Base-by-base conservation (phyloP, 2,888 invertebrate genomes). In the Dione vanillae region DNA sequence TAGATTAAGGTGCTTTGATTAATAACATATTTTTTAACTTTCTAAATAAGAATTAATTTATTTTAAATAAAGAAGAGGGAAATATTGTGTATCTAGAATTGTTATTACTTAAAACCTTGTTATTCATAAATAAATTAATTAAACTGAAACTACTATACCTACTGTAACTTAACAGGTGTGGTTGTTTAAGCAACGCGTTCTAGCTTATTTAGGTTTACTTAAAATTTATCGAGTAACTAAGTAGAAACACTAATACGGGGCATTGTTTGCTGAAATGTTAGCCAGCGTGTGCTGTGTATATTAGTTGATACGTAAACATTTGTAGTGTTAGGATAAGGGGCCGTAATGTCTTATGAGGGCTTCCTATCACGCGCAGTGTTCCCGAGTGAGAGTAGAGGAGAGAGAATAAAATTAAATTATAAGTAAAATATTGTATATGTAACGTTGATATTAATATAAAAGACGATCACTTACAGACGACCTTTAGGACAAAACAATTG, bases 251-350 rank as follows among this genome's bases (percentile, higher is more conserved):
- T 62, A 64, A 59, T 62, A 62, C 62, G 62, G 68, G 68, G 45
- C 62, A 27, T 45, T 64, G 68, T 68, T 64, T 68, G 54, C 47
- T 64, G 62, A 19, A 61, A 37, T 37, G 49, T 64, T 64, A 64
- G 64, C 47, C 37, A 20, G 40, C 37, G 52, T 52, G 43, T 54
- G 62, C 37, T 51, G 35, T 62, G 37, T 43, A 35, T 62, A 71
- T 70, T 74, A 70, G 67, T 70, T 72, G 27, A 59, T 43, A 40
- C 16, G 70, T 67, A 69, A 74, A 74, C 71, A 64, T 74, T 74
- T 69, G 71, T 47, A 19, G 51, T 49, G 47, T 56, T 52, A 20
- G 51, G 58, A 59, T 61, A n/a, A 45, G 27, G 2, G 43, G 20
- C 14, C 43, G n/a, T 43, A 61, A 41, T n/a, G 10, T 56, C 35